Base-by-base conservation (phyloP, 1,140 invertebrate genomes). In the Rhopalosiphum maidis region DNA sequence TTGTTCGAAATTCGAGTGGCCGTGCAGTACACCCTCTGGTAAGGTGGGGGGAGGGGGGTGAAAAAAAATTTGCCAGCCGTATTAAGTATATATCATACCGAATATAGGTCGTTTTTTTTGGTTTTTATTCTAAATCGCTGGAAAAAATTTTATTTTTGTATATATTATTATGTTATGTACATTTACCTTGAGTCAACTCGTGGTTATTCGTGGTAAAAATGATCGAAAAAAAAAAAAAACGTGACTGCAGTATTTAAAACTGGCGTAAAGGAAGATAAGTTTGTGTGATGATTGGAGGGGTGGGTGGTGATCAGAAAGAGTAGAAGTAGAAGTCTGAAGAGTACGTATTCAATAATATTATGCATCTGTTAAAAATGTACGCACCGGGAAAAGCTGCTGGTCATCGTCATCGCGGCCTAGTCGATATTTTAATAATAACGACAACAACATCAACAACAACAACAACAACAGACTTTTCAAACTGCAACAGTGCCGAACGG, bases 1-100 rank as follows among this genome's bases (percentile, higher is more conserved):
- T 93, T 93, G 35, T 93, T 93, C 91, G 91, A 85, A 93, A 93
- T 93, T 93, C 25, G 91, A 93, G 91, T 85, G 91, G 43, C 90
- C 35, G 23, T 54, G n/a, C 46, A 55, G 35, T 37, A 54, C 48
- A 35, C 54, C 86, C 54, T 2, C 54, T 4, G 0, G 41, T 41
- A 41, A 2, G 37, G 22, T 30, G 6, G 5, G 35, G 0, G 15
- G 35, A 21, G 43, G 35, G 41, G 60, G 60, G 4, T 68, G 60
- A 60, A 11, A 43, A n/a, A 54, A n/a, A 68, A 68, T 60, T 90
- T 15, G 23, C 37, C 23, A 6, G 23, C 54, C 8, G 15, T 87
- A 30, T 30, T 5, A 25, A 23, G 5, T 41, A 25, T 77, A 23
- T 85, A 41, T 41, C 37, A 25, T 30, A 25, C 11, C 11, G 9